These are phyloP conservation scores for Alligator sinensis DNA, from an alignment of 2,113 vertebrate species.

Conservation along the genomic window DNA sequence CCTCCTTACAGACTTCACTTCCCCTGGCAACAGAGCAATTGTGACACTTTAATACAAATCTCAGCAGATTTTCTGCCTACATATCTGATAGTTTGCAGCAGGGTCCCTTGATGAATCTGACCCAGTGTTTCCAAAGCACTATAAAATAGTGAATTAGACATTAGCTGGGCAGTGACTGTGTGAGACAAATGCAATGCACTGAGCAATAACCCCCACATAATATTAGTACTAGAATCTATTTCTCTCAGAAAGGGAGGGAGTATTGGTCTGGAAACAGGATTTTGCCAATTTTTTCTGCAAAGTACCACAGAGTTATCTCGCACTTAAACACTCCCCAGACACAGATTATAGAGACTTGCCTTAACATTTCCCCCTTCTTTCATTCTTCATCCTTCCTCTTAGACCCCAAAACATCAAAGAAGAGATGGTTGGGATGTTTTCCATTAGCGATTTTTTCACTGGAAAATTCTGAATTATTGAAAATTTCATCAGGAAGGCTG, in stretches of 20 bases:
- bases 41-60: background rate
- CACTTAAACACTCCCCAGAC: background rate
- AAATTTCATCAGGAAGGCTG: background rate
- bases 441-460: background rate
- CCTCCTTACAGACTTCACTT: background rate
- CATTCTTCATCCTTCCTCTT: background rate
- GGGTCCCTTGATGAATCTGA: background rate
- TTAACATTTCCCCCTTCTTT: background rate
- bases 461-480: background rate
- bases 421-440: background rate
- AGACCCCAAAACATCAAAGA: conserved; percentile 2
- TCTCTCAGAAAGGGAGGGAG: background rate
- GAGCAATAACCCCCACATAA: background rate
- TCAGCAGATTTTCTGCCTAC: background rate
- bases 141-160: background rate
- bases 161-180: background rate
- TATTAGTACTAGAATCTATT: conserved; percentile 24
- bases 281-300: conserved; percentile 1
- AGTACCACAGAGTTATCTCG: background rate
- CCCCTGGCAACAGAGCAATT: background rate
- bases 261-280: background rate
- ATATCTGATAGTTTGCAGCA: background rate
- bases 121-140: background rate
- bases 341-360: background rate
- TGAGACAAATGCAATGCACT: conserved; percentile 2